A percentile compares a stretch with the other conserved stretches of the same genome.
phyloP scores from a whole-genome alignment of 2,888 invertebrate genomes.

The Agrilus biguttatus region DNA sequence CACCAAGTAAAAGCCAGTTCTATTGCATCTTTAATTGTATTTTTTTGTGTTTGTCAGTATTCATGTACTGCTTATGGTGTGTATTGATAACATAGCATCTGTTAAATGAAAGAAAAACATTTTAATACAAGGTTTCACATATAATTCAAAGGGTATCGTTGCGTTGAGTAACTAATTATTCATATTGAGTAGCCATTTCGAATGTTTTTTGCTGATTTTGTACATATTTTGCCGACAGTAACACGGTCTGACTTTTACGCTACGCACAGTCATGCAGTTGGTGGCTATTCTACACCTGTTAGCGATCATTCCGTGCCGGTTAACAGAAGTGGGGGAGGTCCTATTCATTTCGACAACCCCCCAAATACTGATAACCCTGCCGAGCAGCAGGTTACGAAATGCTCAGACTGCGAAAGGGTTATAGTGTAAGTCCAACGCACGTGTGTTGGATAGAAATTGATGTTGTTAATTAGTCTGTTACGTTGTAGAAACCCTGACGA shows the following conservation, averaged over 20 bases:
- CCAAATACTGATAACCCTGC: conserved; percentile 25
- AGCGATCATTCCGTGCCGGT: conserved; percentile 20
- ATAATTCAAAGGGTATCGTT: too few species aligned
- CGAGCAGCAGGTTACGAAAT: conserved; percentile 47
- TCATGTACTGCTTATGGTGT: too few species aligned
- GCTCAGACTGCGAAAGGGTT: conserved; percentile 74
- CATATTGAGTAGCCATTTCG: conserved; percentile 5
- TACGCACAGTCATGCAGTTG: conserved; percentile 63
- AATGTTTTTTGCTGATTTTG: conserved; percentile 6
- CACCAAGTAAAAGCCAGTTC: too few species aligned
- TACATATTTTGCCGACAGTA: conserved; percentile 19
- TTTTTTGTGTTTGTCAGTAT: too few species aligned
- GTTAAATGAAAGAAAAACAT: too few species aligned
- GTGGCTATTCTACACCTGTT: conserved; percentile 43
- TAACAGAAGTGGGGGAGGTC: conserved; percentile 15
- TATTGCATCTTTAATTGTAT: too few species aligned
- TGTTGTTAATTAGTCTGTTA: conserved; percentile 1
- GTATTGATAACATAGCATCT: too few species aligned
- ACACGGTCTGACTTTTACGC: conserved; percentile 49
- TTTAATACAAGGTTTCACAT: too few species aligned
- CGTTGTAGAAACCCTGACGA: too few species aligned
- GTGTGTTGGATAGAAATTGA: conserved; percentile 18
- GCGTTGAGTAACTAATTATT: not conserved
- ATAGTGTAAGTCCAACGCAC: conserved; percentile 64
- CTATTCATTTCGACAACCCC: conserved; percentile 22